These are phyloP conservation scores for Deilephila elpenor DNA, from an alignment of 2,888 invertebrate genomes.

Conservation along the genomic window DNA sequence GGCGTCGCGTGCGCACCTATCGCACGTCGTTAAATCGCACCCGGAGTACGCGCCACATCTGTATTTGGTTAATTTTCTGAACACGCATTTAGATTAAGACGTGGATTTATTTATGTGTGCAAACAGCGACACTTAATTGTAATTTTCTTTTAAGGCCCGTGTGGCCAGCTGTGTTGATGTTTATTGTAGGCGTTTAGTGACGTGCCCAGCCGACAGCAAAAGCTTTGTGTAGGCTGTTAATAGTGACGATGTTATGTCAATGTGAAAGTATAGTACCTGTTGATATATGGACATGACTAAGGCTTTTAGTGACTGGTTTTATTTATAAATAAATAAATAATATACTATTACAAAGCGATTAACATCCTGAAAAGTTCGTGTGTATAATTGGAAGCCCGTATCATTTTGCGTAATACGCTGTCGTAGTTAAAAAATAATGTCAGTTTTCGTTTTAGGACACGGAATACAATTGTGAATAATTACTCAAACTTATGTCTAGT, in stretches of 20 bases:
- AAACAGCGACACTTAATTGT: conserved; percentile 18
- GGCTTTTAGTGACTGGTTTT: no score
- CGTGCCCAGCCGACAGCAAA: neutral
- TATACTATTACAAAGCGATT: no score
- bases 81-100: conserved; percentile 33
- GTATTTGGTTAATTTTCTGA: conserved; percentile 25
- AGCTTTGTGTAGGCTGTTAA: no score
- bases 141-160: neutral
- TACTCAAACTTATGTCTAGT: conserved; percentile 74
- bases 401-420: neutral
- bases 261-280: no score
- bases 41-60: conserved; percentile 59
- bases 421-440: conserved; percentile 14
- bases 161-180: neutral
- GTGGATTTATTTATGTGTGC: conserved; percentile 21
- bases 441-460: conserved; percentile 57
- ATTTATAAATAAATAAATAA: no score
- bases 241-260: no score
- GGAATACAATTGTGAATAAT: conserved; percentile 75
- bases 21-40: conserved; percentile 73
- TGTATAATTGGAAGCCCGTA: neutral
- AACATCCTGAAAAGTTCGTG: no score
- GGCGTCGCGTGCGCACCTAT: conserved; percentile 71
- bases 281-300: no score
- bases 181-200: neutral